Evolutionary conservation across 2,113 vertebrate genomes (phyloP).

Genomic region (Clarias magur): DNA sequence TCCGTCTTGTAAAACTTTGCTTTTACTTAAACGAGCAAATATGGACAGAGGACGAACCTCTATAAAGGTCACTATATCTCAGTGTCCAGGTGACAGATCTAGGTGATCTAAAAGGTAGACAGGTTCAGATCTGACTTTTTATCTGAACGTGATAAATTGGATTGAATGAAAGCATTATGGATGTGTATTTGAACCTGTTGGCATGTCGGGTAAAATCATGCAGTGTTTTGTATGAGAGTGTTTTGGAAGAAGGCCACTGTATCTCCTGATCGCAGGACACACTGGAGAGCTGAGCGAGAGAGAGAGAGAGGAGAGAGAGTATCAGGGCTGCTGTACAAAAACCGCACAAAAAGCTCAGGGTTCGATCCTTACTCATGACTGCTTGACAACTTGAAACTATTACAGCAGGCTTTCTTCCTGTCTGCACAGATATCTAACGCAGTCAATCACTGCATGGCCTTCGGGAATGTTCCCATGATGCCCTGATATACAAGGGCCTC

Average conservation of each 20-base stretch:
- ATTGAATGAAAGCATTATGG: background rate
- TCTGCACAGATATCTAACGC: slow-evolving; percentile 49
- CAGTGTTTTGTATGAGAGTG: background rate
- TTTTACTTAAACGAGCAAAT: background rate
- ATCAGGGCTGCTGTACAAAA: slow-evolving; percentile 1
- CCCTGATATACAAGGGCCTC: slow-evolving; percentile 1
- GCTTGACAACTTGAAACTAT: slow-evolving; percentile 52
- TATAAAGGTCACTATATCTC: background rate
- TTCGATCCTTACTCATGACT: slow-evolving; percentile 5
- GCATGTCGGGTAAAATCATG: background rate
- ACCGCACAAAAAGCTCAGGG: background rate
- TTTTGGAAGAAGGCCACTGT: background rate
- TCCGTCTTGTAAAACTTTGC: background rate
- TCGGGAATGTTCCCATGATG: slow-evolving; percentile 39
- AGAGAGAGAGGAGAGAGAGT: no score
- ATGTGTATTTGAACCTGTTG: background rate
- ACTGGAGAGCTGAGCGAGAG: background rate
- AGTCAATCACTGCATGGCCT: slow-evolving; percentile 48
- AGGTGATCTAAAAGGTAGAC: background rate
- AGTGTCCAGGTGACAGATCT: background rate
- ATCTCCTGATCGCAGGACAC: background rate
- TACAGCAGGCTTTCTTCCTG: slow-evolving; percentile 40
- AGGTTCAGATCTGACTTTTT: background rate
- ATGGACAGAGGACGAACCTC: background rate
- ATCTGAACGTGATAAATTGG: background rate